Conservation (phyloP, 64 coral and sea anemone genomes). For the Montipora capricornis region DNA sequence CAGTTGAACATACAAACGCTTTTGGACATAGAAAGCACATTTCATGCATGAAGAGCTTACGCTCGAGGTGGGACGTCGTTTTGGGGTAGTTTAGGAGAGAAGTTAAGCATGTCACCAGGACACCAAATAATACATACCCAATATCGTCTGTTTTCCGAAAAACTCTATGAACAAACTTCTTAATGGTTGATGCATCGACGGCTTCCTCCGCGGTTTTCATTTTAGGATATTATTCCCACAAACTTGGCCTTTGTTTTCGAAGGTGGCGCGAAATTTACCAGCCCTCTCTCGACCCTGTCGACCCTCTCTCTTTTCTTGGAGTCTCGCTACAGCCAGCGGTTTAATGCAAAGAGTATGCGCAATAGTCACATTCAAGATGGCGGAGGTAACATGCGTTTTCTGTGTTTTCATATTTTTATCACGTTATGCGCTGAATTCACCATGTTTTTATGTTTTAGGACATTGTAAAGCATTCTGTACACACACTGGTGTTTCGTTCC, state of each 20-base stretch:
- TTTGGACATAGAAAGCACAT: too few relatives aligned
- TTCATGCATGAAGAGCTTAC: too few relatives aligned
- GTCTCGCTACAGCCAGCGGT: not conserved
- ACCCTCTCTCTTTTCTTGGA: not conserved
- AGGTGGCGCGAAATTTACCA: not conserved
- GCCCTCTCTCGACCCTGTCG: not conserved
- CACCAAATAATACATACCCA: slow-evolving; percentile 54
- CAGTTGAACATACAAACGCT: too few relatives aligned
- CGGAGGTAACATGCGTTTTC: not conserved
- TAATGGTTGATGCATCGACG: slow-evolving; percentile 61
- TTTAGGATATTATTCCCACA: not conserved
- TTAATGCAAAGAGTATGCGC: not conserved
- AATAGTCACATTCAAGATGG: slow-evolving; percentile 3
- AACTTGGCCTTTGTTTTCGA: not conserved
- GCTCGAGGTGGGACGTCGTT: too few relatives aligned
- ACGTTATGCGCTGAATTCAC: not conserved
- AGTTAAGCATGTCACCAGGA: too few relatives aligned
- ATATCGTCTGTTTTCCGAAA: slow-evolving; percentile 76
- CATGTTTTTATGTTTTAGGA: slow-evolving; percentile 64
- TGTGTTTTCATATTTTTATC: not conserved
- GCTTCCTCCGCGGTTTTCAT: not conserved
- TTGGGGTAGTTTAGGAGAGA: too few relatives aligned
- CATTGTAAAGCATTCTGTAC: slow-evolving; percentile 99
- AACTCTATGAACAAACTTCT: slow-evolving; percentile 64
- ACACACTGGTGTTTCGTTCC: slow-evolving; percentile 99